Evolutionary conservation across 2,888 invertebrate genomes (phyloP).

Genomic region (Calliopum simillimum): DNA sequence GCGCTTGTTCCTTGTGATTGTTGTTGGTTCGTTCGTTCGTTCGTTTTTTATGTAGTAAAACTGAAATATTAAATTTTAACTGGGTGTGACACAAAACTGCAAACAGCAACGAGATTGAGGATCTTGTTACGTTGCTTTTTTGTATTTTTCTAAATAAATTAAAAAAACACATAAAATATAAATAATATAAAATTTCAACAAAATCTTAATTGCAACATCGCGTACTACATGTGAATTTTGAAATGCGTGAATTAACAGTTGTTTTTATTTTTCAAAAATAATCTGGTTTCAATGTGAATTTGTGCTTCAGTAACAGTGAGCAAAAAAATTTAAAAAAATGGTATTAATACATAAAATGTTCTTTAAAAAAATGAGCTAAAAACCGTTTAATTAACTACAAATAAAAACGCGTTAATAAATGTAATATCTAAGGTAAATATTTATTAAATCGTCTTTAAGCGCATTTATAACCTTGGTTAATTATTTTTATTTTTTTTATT

Average conservation of each 20-base stretch:
- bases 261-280: slow-evolving; percentile 3
- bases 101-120: slow-evolving; percentile 18
- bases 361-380: too few species aligned
- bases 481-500: too few species aligned
- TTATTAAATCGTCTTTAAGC: too few species aligned
- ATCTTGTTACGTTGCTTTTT: too few species aligned
- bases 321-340: too few species aligned
- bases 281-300: slow-evolving; percentile 23
- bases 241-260: not conserved
- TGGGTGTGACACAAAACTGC: slow-evolving; percentile 55
- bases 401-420: too few species aligned
- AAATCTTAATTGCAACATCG: not conserved
- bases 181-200: not conserved
- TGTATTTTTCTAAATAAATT: slow-evolving; percentile 29
- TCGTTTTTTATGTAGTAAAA: slow-evolving; percentile 51
- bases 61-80: slow-evolving; percentile 56
- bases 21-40: slow-evolving; percentile 26
- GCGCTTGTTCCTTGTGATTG: slow-evolving; percentile 14
- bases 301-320: too few species aligned
- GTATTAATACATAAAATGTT: too few species aligned
- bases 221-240: not conserved
- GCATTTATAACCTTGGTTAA: too few species aligned
- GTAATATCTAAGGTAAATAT: too few species aligned
- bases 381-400: too few species aligned
- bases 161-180: not conserved